phyloP scores from a whole-genome alignment of 2,888 invertebrate genomes.

The Terebella lapidaria region DNA sequence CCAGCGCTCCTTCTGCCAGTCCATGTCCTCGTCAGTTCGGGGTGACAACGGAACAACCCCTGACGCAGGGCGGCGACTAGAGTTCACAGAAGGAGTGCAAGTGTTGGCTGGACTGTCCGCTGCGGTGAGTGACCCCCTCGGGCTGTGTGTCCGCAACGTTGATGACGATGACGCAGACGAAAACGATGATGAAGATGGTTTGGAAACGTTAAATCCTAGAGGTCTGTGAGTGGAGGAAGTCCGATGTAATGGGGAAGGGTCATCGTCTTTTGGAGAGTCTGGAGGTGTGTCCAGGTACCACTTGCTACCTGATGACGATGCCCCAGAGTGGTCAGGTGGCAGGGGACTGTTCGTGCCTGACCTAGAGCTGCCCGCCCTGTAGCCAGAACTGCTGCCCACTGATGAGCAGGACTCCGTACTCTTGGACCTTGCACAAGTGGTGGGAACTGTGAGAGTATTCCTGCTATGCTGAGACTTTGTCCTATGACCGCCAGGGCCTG shows the following conservation, averaged over 20 bases:
- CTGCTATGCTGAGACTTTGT: conserved; percentile 30
- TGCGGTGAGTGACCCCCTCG: too few species aligned
- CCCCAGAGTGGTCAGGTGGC: conserved; percentile 34
- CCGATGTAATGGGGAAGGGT: not conserved
- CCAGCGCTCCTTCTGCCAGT: conserved; percentile 43
- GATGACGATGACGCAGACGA: not conserved
- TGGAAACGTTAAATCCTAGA: conserved; percentile 24
- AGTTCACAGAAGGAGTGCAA: not conserved
- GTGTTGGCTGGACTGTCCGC: not conserved
- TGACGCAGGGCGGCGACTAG: too few species aligned
- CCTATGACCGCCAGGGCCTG: conserved; percentile 26
- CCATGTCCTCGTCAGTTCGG: too few species aligned
- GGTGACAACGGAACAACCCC: too few species aligned
- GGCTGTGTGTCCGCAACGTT: conserved; percentile 12
- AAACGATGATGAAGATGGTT: not conserved
- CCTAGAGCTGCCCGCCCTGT: conserved; percentile 34
- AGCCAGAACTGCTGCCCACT: conserved; percentile 18
- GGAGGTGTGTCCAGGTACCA: conserved; percentile 21
- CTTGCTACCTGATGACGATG: conserved; percentile 23
- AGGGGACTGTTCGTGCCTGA: conserved; percentile 31
- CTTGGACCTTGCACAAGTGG: conserved; percentile 1
- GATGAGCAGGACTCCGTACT: conserved; percentile 15
- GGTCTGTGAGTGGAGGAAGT: conserved; percentile 27
- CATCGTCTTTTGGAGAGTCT: conserved; percentile 8
- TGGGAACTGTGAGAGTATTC: conserved; percentile 14